These are phyloP conservation scores for Troglohyphantes excavatus DNA, from an alignment of 2,888 invertebrate genomes.

Conservation along the genomic window DNA sequence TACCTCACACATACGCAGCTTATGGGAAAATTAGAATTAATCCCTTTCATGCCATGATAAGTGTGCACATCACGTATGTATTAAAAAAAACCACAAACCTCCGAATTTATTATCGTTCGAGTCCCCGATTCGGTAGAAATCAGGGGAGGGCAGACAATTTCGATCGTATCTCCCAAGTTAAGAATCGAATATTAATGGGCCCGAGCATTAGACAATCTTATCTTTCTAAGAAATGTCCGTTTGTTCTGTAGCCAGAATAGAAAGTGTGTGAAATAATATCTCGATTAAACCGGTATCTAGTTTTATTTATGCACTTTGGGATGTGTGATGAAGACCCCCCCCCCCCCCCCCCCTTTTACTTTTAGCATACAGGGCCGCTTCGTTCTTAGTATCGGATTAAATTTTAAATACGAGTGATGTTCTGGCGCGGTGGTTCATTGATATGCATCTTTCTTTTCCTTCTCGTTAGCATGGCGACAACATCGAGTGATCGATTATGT, in stretches of 20 bases:
- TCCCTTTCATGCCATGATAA: background rate
- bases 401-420: background rate
- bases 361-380: background rate
- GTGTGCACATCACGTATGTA: background rate
- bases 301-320: background rate
- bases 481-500: too few relatives aligned
- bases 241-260: slow-evolving; percentile 6
- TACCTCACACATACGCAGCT: too few relatives aligned
- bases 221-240: slow-evolving; percentile 25
- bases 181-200: slow-evolving; percentile 48
- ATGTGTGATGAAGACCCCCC: background rate
- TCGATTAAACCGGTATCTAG: background rate
- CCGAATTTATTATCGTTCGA: slow-evolving; percentile 23
- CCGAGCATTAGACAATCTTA: slow-evolving; percentile 37
- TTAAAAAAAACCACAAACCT: slow-evolving; percentile 7
- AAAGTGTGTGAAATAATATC: slow-evolving; percentile 6
- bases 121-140: slow-evolving; percentile 10
- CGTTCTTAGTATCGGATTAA: background rate
- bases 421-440: background rate
- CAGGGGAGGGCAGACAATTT: slow-evolving; percentile 34
- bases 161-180: slow-evolving; percentile 22
- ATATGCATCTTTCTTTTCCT: too few relatives aligned
- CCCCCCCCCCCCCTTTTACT: too few relatives aligned
- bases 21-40: background rate
- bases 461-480: too few relatives aligned